A percentile compares a stretch with the other conserved stretches of the same genome.
Conservation (phyloP, 2,113 vertebrate genomes). For the Tinamus guttatus region DNA sequence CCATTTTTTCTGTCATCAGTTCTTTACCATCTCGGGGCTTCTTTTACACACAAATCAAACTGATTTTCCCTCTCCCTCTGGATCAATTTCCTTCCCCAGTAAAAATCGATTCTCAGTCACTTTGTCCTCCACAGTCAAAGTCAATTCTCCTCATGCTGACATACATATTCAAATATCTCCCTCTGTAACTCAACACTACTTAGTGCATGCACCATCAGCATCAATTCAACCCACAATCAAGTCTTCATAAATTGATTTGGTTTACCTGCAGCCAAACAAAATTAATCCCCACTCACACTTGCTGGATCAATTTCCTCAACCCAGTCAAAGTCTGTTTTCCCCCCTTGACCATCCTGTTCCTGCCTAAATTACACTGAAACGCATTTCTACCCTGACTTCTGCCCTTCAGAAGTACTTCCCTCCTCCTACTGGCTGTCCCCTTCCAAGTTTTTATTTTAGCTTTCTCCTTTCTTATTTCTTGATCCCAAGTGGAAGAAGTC, state of each 20-base stretch:
- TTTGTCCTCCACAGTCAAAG: slow-evolving; percentile 68
- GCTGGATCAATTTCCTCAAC: neutral
- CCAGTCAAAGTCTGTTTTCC: neutral
- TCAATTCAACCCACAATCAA: neutral
- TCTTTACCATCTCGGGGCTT: neutral
- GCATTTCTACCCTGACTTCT: neutral
- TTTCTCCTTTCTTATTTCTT: neutral
- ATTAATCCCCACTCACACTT: slow-evolving; percentile 17
- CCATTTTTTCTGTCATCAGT: neutral
- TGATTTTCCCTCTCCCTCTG: slow-evolving; percentile 9
- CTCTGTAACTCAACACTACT: slow-evolving; percentile 8
- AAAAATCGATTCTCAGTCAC: slow-evolving; percentile 68
- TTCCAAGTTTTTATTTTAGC: neutral
- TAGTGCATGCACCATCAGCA: neutral
- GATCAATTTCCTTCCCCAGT: slow-evolving; percentile 59
- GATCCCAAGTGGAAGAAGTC: neutral
- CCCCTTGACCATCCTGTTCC: neutral
- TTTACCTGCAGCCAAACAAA: slow-evolving; percentile 2
- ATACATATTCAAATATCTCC: slow-evolving; percentile 38
- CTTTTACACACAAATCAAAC: slow-evolving; percentile 22
- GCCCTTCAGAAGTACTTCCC: neutral
- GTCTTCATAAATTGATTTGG: slow-evolving; percentile 5
- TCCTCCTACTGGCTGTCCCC: neutral
- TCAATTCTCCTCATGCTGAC: slow-evolving; percentile 47
- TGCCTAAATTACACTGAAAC: neutral